Base-by-base conservation (phyloP, 2,797 vertebrate genomes). In the Anableps anableps region DNA sequence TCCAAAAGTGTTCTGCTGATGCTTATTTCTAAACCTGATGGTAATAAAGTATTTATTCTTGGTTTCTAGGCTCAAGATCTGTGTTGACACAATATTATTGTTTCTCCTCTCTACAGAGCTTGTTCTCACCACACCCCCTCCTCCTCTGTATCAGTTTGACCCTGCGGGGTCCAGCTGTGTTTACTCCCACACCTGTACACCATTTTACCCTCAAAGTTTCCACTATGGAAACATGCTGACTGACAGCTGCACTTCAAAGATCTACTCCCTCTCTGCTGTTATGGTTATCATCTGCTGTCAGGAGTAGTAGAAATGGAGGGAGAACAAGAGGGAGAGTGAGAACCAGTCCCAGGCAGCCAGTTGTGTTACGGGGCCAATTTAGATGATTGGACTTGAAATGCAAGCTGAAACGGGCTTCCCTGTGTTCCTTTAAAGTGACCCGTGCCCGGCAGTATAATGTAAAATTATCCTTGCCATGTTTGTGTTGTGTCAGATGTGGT, bases 401-500 rank as follows among this genome's bases (percentile, higher is more conserved):
- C 91, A 94, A 92, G 93, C 94, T 94, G 92, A 95, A 95, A 91
- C 86, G 89, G 93, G 93, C 92, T 95, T 95, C 95, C 93, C 92
- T 88, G 89, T 93, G 94, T 94, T 95, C 94, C 93, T 96, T 96
- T 93, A 96, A 95, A 95, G 93, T 96, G 94, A 96, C 95, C 96
- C 94, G 82, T 94, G 95, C 94, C 94, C 91, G 81, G 86, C 94
- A 91, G 94, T 94, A 93, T 95, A 95, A 92, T 95, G 93, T 95
- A 95, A 96, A 95, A 96, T 95, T 95, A 96, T 95, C 93, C 94
- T 74, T 85, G 81, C 87, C 68, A 80, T 96, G 95, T 96, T 96
- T 96, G 95, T 93, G 88, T 95, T 96, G 93, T 95, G 95, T 96
- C 95, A 96, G 94, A 95, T 95, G 95, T 95, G 95, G 95, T 96